Percentiles rank a stretch among this genome's conserved stretches.
phyloP scores from a whole-genome alignment of 2,888 invertebrate genomes.

The Apodemia mormo region DNA sequence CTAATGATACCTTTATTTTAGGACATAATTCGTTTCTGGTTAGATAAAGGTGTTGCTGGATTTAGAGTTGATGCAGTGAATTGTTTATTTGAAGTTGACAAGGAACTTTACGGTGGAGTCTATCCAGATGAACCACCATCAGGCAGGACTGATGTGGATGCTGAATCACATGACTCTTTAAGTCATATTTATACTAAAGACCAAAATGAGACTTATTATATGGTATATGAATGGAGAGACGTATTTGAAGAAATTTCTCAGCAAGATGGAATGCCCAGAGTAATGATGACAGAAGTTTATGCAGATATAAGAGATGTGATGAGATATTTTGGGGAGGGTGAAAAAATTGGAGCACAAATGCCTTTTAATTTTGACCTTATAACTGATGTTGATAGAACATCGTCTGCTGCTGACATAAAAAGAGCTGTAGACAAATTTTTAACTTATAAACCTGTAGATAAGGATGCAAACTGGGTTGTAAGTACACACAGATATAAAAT shows the following conservation, averaged over 20 bases:
- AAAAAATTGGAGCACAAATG: conserved; percentile 84
- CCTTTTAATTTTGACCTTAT: conserved; percentile 91
- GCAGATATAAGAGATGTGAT: conserved; percentile 82
- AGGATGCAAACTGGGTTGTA: conserved; percentile 89
- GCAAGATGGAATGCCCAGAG: conserved; percentile 70
- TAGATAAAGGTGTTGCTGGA: conserved; percentile 91
- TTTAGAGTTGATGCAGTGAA: conserved; percentile 91
- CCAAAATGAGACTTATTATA: conserved; percentile 81
- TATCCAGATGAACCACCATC: conserved; percentile 81
- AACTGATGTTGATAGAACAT: conserved; percentile 78
- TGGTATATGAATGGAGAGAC: conserved; percentile 85
- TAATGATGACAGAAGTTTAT: conserved; percentile 91
- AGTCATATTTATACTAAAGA: conserved; percentile 84
- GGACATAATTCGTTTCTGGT: conserved; percentile 89
- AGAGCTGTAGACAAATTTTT: conserved; percentile 84
- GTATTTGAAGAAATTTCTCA: conserved; percentile 81
- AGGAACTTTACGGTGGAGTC: conserved; percentile 62
- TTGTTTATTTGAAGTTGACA: conserved; percentile 83
- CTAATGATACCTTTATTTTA: conserved; percentile 37
- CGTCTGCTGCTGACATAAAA: conserved; percentile 83
- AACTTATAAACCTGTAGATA: conserved; percentile 82
- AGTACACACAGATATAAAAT: conserved; percentile 46
- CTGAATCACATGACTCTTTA: conserved; percentile 79
- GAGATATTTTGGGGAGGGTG: conserved; percentile 83
- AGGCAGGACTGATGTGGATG: conserved; percentile 62